Base-by-base conservation (phyloP, 2,888 invertebrate species). In the Eupeodes latifasciatus region DNA sequence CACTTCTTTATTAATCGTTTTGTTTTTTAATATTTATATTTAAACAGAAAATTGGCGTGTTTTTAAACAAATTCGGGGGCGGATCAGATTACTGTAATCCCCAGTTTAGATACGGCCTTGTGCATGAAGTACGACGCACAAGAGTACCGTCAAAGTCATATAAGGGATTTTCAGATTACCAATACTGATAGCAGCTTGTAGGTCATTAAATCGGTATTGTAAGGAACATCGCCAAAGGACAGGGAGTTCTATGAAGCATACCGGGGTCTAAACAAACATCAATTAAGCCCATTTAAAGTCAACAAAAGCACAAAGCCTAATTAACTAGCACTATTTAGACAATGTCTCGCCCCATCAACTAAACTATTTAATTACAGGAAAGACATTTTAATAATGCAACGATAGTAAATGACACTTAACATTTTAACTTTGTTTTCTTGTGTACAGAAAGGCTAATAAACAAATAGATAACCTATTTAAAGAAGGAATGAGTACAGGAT, bases 341-440 rank as follows among this genome's bases (percentile, higher is more conserved):
- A 44, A 5, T 51, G 47, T 47, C 62, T 34, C 55, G 4, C 5
- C 34, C 62, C 40, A 66, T 34, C 66, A 55, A 34, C 53, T n/a
- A 27, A 53, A 53, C 71, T 64, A 59, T 78, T 72, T 53, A 69
- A 53, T 69, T 78, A 78, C 66, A 44, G 34, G 59, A n/a, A 34
- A 67, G 72, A 67, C 67, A 34, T 51, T 75, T 85, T 74, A 81
- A 85, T 85, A 81, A 85, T 85, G 49, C 74, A 77, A 55, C n/a
- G 62, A 49, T 16, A 14, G 72, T 75, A 82, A 67, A 82, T 75
- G 77, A 75, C 78, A 86, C 82, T 79, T 79, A 86, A 78, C 62
- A 44, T 75, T 75, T 78, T 78, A 55, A 59, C 34, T 34, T 51
- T 69, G 16, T 69, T 51, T 53, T 16, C 53, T 34, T 61, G 49